Base-by-base conservation (phyloP, 2,113 vertebrate genomes). In the Phrynocephalus versicolor region DNA sequence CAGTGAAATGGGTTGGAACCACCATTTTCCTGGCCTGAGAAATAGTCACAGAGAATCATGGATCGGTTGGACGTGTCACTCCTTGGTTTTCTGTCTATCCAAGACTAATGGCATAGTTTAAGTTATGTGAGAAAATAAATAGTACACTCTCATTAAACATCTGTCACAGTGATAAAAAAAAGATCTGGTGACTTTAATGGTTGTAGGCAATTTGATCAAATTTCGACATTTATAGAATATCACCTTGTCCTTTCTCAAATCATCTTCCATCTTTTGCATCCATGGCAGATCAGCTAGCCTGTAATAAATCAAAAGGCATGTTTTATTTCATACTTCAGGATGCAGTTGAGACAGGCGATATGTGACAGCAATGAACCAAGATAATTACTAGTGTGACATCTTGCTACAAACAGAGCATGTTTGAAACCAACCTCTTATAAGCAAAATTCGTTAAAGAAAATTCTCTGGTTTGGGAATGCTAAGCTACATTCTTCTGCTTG, bases 211-310 rank as follows among this genome's bases (percentile, higher is more conserved):
- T 91, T 92, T 65, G 76, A 89, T 77, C 72, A 62, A 45, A 75
- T 90, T 85, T 88, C 41, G 87, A 58, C 58, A 78, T 87, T 73
- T 90, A 60, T 85, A 60, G 69, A 80, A 80, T 78, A 87, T 86
- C 65, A 81, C 81, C 0, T 15, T 35, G 90, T 88, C 39, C 81
- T 91, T 57, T 81, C 80, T 84, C 78, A 74, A 6, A 15, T 65
- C 84, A 87, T 90, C 82, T 62, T 88, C 88, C 77, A 21, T 84
- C 57, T 86, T 89, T 86, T 80, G 55, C n/a, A n/a, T 77, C 81
- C 85, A 51, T 64, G 51, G 41, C 51, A 37, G 76, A 89, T 97
- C 96, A 97, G 91, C 96, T 96, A 10, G 96, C 95, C 96, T 97
- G 90, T 71, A 92, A 93, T 3, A 86, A 62, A 80, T 79, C 83